Evolutionary conservation across 2,888 invertebrate genomes (phyloP).

Genomic region (Mactromeris polynyma): DNA sequence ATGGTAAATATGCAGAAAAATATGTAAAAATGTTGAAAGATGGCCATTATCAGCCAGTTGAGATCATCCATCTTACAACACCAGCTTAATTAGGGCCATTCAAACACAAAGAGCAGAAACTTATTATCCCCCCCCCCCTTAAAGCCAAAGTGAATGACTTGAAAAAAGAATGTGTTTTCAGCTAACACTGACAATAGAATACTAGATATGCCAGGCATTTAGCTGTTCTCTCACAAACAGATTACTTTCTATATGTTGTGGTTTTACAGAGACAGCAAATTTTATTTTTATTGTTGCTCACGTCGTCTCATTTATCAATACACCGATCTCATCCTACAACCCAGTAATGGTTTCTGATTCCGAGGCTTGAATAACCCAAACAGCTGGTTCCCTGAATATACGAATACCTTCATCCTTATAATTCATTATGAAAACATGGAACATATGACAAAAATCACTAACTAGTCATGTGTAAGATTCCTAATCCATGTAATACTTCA

Average conservation of each 20-base stretch:
- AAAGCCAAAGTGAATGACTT: too few species aligned
- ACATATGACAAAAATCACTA: conserved; percentile 5
- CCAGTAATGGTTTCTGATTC: too few species aligned
- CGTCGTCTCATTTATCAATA: too few species aligned
- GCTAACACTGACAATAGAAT: too few species aligned
- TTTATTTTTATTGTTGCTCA: too few species aligned
- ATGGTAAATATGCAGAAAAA: background rate
- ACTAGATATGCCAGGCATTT: too few species aligned
- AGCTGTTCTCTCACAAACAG: too few species aligned
- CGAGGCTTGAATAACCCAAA: background rate
- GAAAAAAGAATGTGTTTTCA: too few species aligned
- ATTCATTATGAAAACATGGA: background rate
- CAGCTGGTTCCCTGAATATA: conserved; percentile 16
- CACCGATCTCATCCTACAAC: too few species aligned
- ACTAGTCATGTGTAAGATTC: background rate
- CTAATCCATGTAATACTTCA: background rate
- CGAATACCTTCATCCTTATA: conserved; percentile 7
- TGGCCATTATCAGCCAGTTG: conserved; percentile 17
- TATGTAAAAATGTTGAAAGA: conserved; percentile 10
- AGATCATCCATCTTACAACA: conserved; percentile 22
- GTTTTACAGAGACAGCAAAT: too few species aligned
- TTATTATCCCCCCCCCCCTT: too few species aligned
- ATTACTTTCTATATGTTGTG: too few species aligned
- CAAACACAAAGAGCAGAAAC: background rate
- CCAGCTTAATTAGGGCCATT: background rate